A percentile compares a stretch with the other conserved stretches of the same genome.
These are phyloP conservation scores for Plectropomus leopardus DNA, from an alignment of 2,113 vertebrate genomes.

Conservation along the genomic window DNA sequence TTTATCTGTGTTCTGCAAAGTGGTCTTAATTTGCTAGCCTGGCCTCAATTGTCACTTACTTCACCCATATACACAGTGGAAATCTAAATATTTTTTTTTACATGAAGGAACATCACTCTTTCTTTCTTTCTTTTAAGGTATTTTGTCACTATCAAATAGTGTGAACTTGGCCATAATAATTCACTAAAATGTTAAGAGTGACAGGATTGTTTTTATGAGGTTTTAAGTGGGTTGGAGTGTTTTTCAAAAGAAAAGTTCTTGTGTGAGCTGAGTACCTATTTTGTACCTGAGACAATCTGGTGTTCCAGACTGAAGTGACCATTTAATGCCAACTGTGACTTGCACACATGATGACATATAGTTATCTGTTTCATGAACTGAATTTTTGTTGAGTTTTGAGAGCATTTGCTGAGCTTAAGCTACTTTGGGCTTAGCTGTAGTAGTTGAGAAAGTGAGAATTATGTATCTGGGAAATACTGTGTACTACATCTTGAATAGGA, in stretches of 20 bases:
- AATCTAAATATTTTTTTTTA: neutral
- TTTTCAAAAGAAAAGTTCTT: neutral
- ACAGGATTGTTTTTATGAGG: neutral
- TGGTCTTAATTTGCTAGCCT: neutral
- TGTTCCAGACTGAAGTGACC: too few relatives aligned
- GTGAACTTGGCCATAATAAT: neutral
- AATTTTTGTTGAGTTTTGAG: too few relatives aligned
- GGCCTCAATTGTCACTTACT: neutral
- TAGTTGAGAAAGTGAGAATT: too few relatives aligned
- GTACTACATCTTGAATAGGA: too few relatives aligned
- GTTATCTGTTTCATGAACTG: too few relatives aligned
- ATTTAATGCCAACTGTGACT: too few relatives aligned
- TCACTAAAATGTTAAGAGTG: neutral
- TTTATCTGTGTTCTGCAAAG: neutral
- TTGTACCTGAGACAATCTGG: too few relatives aligned
- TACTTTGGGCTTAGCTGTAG: too few relatives aligned
- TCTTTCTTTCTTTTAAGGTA: neutral
- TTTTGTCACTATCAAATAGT: neutral
- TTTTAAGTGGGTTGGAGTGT: neutral
- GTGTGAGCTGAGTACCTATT: too few relatives aligned
- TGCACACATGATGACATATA: too few relatives aligned
- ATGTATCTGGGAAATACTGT: too few relatives aligned
- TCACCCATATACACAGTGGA: neutral
- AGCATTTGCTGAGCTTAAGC: too few relatives aligned
- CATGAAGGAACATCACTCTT: neutral